Base-by-base conservation (phyloP, 1,140 invertebrate species). In the Macrocentrus cingulum region DNA sequence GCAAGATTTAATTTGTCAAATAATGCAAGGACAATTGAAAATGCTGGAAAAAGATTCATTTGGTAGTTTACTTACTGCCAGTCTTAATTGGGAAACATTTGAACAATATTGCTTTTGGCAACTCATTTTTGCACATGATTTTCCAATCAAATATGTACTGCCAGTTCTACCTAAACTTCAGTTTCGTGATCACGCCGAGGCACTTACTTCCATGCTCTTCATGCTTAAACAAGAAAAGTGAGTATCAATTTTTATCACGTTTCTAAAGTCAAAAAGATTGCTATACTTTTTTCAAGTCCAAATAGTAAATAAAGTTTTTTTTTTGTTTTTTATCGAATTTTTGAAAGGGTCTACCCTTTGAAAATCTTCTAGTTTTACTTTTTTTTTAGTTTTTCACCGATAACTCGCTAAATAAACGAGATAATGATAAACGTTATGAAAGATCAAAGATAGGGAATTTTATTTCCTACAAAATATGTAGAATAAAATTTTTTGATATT, bases 91-190 rank as follows among this genome's bases (percentile, higher is more conserved):
- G 94, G 95, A 98, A 75, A 97, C 94, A 1, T 94, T 96, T 66
- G 96, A 98, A 75, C 96, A 99, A 71, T 91, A 93, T 71, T 97
- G 94, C 72, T 84, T 98, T 6, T 99, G 96, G 96, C 94, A 97
- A 79, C 82, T 99, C 25, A 85, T 97, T 34, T 87, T 89, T 61
- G 94, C 94, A 37, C 95, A 98, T 70, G 91, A 95, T 74, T 91
- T 97, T 68, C 88, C 91, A 8, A 85, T 97, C 4, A 91, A 96
- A 68, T 87, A 91, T 68, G 86, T 97, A 48, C 81, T 97, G 72
- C 92, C 95, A 23, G 84, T 98, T 65, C 83, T 98, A 64, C 90
- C 93, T 2, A 91, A 93, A 74, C 79, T 98, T 49, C 91, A 96
- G 70, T 92, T 88, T 80, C 84, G 86, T 67, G 88, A 88, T 66